Evolutionary conservation across 1,140 invertebrate genomes (phyloP).

Genomic region (Samia ricini): DNA sequence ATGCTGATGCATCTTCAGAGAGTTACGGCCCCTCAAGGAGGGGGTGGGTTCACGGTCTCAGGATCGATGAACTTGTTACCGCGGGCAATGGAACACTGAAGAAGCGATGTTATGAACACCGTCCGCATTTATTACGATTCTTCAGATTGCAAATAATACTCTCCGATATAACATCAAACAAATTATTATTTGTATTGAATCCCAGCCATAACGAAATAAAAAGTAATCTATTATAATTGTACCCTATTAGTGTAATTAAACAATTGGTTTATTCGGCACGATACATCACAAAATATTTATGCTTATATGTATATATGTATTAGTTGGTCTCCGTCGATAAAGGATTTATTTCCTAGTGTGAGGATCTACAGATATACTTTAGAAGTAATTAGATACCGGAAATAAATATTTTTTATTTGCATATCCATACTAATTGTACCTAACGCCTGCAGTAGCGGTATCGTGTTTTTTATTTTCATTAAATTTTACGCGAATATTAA

Average conservation of each 20-base stretch:
- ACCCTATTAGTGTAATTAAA: not conserved
- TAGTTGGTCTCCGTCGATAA: too few relatives aligned
- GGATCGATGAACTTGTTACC: slow-evolving; percentile 55
- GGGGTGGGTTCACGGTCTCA: slow-evolving; percentile 57
- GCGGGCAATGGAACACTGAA: slow-evolving; percentile 16
- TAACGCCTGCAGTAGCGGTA: too few relatives aligned
- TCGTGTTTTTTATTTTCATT: too few relatives aligned
- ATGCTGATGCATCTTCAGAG: not conserved
- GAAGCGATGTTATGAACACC: not conserved
- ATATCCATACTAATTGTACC: too few relatives aligned
- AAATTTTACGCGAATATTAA: too few relatives aligned
- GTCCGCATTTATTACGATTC: not conserved
- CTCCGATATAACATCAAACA: not conserved
- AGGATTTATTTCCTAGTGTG: too few relatives aligned
- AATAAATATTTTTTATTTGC: too few relatives aligned
- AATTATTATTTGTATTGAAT: not conserved
- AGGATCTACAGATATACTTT: too few relatives aligned
- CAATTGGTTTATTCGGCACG: too few relatives aligned
- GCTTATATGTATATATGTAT: too few relatives aligned
- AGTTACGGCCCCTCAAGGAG: not conserved
- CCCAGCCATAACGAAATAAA: not conserved
- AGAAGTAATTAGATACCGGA: too few relatives aligned
- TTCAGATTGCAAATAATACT: not conserved
- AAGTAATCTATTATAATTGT: not conserved
- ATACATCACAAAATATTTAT: too few relatives aligned